A percentile compares a stretch with the other conserved stretches of the same genome.
Evolutionary conservation across 1,140 invertebrate genomes (phyloP).

Genomic region (Laupala kohalensis): DNA sequence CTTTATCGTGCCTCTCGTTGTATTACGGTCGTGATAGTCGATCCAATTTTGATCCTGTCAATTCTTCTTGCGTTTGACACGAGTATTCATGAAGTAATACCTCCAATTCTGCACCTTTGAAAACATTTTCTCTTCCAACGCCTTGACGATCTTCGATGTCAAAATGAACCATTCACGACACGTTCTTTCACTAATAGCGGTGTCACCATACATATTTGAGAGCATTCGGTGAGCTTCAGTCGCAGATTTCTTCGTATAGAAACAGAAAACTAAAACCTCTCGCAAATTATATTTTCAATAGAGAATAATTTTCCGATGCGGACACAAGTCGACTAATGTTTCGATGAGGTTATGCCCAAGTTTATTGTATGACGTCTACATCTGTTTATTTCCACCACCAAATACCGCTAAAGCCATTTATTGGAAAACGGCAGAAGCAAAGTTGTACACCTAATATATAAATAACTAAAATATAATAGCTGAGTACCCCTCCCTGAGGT

Average conservation of each 20-base stretch:
- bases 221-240: slow-evolving; percentile 16
- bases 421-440: slow-evolving; percentile 5
- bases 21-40: no score
- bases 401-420: not conserved
- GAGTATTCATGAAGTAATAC: slow-evolving; percentile 15
- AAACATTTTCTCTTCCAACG: slow-evolving; percentile 14
- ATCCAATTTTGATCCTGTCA: slow-evolving; percentile 15
- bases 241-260: slow-evolving; percentile 18
- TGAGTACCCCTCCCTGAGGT: no score
- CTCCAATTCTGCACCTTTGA: slow-evolving; percentile 19
- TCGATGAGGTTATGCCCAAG: slow-evolving; percentile 3
- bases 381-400: not conserved
- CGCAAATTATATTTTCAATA: slow-evolving; percentile 17
- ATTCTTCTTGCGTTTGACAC: slow-evolving; percentile 15
- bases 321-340: slow-evolving; percentile 5
- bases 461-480: no score
- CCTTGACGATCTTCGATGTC: slow-evolving; percentile 11
- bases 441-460: slow-evolving; percentile 7
- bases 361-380: not conserved
- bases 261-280: slow-evolving; percentile 16
- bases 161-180: slow-evolving; percentile 18
- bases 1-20: no score
- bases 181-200: slow-evolving; percentile 17
- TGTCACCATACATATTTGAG: slow-evolving; percentile 15
- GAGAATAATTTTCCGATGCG: not conserved